A percentile compares a stretch with the other conserved stretches of the same genome.
Conservation (phyloP, 2,888 invertebrate genomes). For the Limenitis camilla region DNA sequence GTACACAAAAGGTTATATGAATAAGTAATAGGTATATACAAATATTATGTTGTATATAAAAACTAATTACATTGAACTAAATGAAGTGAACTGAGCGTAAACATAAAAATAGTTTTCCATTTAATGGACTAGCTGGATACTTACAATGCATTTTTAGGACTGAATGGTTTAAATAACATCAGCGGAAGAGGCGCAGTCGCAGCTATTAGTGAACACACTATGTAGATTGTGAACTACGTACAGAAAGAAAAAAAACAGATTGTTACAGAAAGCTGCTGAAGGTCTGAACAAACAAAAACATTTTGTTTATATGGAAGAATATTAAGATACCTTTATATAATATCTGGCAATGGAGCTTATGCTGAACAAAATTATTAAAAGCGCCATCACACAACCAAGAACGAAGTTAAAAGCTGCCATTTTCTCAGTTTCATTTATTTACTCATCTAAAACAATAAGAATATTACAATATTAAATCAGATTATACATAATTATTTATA, state of each 20-base stretch:
- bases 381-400: conserved; percentile 66
- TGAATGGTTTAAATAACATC: conserved; percentile 82
- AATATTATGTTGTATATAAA: not conserved
- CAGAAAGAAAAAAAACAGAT: not conserved
- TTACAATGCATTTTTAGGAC: conserved; percentile 87
- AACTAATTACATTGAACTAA: not conserved
- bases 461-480: not conserved
- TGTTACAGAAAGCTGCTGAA: too few relatives aligned
- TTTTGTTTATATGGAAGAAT: not conserved
- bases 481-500: not conserved
- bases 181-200: conserved; percentile 81
- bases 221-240: conserved; percentile 73
- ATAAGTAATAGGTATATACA: too few relatives aligned
- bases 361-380: conserved; percentile 64
- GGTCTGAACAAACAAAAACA: not conserved
- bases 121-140: conserved; percentile 50
- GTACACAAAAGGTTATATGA: too few relatives aligned
- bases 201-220: conserved; percentile 74
- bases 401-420: conserved; percentile 67
- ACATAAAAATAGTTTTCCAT: not conserved
- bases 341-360: conserved; percentile 80
- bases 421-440: conserved; percentile 20
- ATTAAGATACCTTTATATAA: conserved; percentile 75
- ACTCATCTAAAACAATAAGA: conserved; percentile 19
- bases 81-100: too few relatives aligned